Conservation (phyloP, 2,797 vertebrate species). For the Poecilia velifera region DNA sequence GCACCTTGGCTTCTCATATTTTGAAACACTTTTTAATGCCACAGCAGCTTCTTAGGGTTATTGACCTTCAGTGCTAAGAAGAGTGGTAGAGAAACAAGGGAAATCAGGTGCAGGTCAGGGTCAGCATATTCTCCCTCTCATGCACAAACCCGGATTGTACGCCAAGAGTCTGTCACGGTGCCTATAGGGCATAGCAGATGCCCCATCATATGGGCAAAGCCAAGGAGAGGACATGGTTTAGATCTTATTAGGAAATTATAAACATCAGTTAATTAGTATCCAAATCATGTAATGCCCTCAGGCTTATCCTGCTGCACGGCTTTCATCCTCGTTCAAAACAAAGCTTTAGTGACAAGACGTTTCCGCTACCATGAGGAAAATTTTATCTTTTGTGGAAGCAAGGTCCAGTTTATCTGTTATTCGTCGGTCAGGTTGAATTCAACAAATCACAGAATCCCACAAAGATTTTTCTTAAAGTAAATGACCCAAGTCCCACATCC, state of each 20-base stretch:
- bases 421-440: too few relatives aligned
- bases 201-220: constrained; percentile 64
- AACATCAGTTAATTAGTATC: constrained; percentile 65
- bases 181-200: constrained; percentile 62
- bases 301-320: constrained; percentile 47
- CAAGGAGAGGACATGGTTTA: constrained; percentile 55
- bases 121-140: constrained; percentile 19
- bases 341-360: constrained; percentile 49
- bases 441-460: background rate
- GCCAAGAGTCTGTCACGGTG: constrained; percentile 33
- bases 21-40: constrained; percentile 31
- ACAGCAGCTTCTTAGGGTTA: constrained; percentile 42
- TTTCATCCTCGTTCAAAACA: constrained; percentile 48
- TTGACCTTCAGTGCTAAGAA: constrained; percentile 16
- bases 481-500: background rate
- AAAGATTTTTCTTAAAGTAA: background rate
- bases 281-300: constrained; percentile 51
- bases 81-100: constrained; percentile 6
- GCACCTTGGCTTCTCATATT: constrained; percentile 9
- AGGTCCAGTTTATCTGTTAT: constrained; percentile 14
- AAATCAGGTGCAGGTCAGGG: constrained; percentile 40
- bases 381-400: constrained; percentile 21
- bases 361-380: constrained; percentile 28
- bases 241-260: constrained; percentile 68
- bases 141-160: constrained; percentile 34